Evolutionary conservation across 2,888 invertebrate species (phyloP).

Genomic region (Orthosia gracilis): DNA sequence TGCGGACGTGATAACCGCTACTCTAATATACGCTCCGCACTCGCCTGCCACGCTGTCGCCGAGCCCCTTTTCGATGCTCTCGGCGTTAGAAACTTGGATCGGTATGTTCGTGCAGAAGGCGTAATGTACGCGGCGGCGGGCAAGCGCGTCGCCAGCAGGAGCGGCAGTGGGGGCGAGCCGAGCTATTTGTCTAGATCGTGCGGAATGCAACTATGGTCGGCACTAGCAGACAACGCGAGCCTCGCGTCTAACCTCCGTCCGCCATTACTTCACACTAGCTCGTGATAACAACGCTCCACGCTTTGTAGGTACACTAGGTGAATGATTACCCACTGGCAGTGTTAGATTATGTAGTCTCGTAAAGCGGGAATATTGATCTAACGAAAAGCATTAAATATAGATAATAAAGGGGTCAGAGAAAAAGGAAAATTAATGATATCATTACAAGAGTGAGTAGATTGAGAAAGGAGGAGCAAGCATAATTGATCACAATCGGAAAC

Average conservation of each 20-base stretch:
- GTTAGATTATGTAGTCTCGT: background rate
- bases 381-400: background rate
- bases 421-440: background rate
- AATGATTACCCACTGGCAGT: background rate
- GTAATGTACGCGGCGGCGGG: conserved; percentile 52
- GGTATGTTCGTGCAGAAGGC: conserved; percentile 16
- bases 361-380: conserved; percentile 1
- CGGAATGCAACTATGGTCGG: conserved; percentile 69
- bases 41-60: background rate
- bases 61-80: conserved; percentile 33
- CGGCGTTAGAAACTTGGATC: conserved; percentile 10
- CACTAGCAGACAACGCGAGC: conserved; percentile 37
- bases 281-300: conserved; percentile 29
- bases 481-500: background rate
- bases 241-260: conserved; percentile 21
- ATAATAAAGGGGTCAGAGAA: background rate
- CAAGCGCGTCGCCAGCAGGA: conserved; percentile 7
- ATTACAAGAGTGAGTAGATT: background rate
- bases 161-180: conserved; percentile 55
- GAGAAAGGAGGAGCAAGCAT: background rate
- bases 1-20: conserved; percentile 65
- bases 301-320: background rate
- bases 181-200: conserved; percentile 73
- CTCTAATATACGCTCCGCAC: conserved; percentile 33
- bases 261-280: conserved; percentile 42